phyloP scores from a whole-genome alignment of 2,888 invertebrate species.

The Ectobius pallidus region DNA sequence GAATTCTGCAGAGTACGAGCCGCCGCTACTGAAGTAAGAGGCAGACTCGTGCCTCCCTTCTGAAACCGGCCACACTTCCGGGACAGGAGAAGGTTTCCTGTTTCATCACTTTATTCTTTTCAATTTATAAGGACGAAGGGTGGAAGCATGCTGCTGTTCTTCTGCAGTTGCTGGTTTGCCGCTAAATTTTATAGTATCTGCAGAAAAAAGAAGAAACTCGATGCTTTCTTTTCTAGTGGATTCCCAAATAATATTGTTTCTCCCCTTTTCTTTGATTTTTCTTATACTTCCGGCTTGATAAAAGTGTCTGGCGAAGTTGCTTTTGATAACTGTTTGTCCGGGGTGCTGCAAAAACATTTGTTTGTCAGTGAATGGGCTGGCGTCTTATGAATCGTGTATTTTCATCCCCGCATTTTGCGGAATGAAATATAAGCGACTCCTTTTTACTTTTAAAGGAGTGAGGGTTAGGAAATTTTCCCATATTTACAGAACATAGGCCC shows the following conservation, averaged over 20 bases:
- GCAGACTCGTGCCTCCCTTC: conserved; percentile 9
- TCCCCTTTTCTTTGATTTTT: not conserved
- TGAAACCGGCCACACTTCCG: conserved; percentile 34
- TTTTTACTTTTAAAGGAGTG: too few relatives aligned
- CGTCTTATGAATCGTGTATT: not conserved
- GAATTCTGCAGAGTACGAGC: too few relatives aligned
- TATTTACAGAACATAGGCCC: too few relatives aligned
- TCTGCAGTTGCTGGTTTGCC: not conserved
- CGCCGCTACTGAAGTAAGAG: too few relatives aligned
- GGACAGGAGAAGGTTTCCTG: conserved; percentile 31
- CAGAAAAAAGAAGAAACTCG: not conserved
- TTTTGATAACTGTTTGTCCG: not conserved
- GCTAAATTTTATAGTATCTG: not conserved
- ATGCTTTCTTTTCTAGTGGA: not conserved
- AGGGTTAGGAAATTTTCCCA: too few relatives aligned
- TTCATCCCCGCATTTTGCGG: too few relatives aligned
- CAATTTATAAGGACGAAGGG: too few relatives aligned
- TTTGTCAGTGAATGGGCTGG: not conserved
- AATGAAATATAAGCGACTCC: too few relatives aligned
- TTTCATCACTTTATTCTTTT: not conserved
- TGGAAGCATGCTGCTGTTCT: not conserved
- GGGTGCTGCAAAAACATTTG: not conserved
- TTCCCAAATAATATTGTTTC: too few relatives aligned
- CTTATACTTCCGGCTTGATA: not conserved
- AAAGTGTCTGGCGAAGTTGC: not conserved